Evolutionary conservation across 1,140 invertebrate species (phyloP), one percentile per base, ranked within the genome.

Genomic region (Scaptomyza hsui): DNA sequence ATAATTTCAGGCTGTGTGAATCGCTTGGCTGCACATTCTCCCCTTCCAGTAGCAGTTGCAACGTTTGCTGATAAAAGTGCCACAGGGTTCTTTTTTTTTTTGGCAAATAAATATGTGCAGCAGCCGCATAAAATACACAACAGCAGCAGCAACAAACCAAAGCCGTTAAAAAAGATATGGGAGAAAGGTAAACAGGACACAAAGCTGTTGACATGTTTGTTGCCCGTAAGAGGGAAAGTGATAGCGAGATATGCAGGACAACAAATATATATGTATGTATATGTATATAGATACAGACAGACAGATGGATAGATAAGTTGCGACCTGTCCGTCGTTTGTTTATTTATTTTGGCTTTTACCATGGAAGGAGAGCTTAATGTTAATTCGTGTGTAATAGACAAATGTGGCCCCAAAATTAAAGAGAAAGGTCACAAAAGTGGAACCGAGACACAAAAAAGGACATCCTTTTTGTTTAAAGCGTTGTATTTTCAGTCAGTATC

Each of bases 341-440:
- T 81, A 76, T 81, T 70, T 42, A 26, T 57, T 15, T 59, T 59
- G 78, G 64, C 29, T 4, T n/a, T 37, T n/a, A 32, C 4, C 24
- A 24, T 29, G 26, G 26, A 1, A 1, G 26, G 12, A 5, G 42
- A 60, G 64, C 60, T 71, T 63, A 47, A 75, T 82, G 78, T 82
- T 82, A 83, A 83, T 82, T 83, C 79, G 78, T 71, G 79, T 82
- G 78, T 82, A 82, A 82, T 82, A 82, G 78, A 82, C 79, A 82
- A 71, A 81, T 81, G 73, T 73, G 78, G 53, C 62, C 72, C 37
- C 73, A 56, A 73, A 55, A 21, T 10, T 12, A 12, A 26, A 15
- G 21, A 32, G 3, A 3, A 29, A 16, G 19, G 48, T 15, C 21
- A 47, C 45, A 63, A 62, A 62, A 19, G 15, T 24, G 59, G n/a